Percentiles rank a stretch among this genome's conserved stretches.
phyloP scores from a whole-genome alignment of 2,888 invertebrate genomes.

The Drosophila engyochracea region DNA sequence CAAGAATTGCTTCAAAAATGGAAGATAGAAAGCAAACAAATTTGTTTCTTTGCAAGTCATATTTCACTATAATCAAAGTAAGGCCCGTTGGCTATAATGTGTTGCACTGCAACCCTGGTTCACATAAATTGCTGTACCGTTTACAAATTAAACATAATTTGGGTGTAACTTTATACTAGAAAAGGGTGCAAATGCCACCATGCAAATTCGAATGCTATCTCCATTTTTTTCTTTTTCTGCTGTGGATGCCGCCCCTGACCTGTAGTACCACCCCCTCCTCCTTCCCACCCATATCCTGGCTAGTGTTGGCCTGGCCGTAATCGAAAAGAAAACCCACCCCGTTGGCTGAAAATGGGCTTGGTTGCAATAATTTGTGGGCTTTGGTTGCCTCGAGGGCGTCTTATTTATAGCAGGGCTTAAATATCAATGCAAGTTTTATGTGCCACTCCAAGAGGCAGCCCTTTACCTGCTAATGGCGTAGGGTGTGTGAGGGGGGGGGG shows the following conservation, averaged over 20 bases:
- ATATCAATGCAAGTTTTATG: constrained; percentile 80
- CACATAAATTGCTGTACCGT: constrained; percentile 8
- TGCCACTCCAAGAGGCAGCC: constrained; percentile 44
- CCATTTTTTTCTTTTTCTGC: constrained; percentile 23
- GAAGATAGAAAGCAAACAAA: neutral
- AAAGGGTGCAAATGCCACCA: constrained; percentile 44
- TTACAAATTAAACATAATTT: constrained; percentile 47
- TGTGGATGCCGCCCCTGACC: constrained; percentile 9
- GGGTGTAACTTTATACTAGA: constrained; percentile 37
- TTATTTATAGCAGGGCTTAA: constrained; percentile 77
- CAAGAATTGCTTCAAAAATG: neutral
- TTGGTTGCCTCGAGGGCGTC: constrained; percentile 76
- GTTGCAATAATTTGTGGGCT: constrained; percentile 75
- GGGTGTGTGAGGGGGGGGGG: neutral
- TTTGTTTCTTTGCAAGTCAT: neutral
- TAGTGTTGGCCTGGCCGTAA: constrained; percentile 30
- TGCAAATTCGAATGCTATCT: constrained; percentile 57
- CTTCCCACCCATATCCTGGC: neutral
- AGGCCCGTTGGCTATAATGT: neutral
- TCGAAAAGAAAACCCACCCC: constrained; percentile 51
- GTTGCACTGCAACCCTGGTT: constrained; percentile 28
- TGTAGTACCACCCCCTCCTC: neutral
- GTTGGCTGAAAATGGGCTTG: constrained; percentile 15
- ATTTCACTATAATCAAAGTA: too few relatives aligned
- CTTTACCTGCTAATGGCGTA: constrained; percentile 37